Evolutionary conservation across 2,113 vertebrate species (phyloP).

Genomic region (Microcebus tavaratra): DNA sequence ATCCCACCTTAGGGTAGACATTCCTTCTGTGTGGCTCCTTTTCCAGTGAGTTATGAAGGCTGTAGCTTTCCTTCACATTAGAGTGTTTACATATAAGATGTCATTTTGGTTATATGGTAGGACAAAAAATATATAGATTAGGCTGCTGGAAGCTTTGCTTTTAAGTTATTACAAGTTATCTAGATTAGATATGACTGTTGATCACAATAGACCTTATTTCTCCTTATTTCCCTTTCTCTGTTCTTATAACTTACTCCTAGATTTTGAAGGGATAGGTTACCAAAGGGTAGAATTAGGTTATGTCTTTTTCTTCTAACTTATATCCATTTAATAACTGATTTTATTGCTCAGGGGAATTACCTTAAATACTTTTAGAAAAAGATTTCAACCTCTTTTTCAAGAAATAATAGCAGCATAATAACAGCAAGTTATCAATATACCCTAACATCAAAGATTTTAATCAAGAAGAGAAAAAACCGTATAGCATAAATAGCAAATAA

Average conservation of each 20-base stretch:
- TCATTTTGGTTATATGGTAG: not conserved
- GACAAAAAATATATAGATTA: not conserved
- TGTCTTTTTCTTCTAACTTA: not conserved
- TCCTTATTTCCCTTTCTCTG: not conserved
- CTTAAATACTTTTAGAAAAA: not conserved
- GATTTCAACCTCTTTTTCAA: not conserved
- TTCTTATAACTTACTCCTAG: not conserved
- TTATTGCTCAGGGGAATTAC: not conserved
- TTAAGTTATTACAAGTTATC: not conserved
- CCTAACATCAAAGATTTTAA: not conserved
- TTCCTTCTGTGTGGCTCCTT: not conserved
- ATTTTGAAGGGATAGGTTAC: not conserved
- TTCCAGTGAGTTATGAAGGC: not conserved
- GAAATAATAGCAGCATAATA: not conserved
- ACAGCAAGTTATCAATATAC: not conserved
- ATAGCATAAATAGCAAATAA: not conserved
- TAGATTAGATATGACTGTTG: not conserved
- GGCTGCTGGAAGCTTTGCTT: not conserved
- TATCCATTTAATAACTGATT: not conserved
- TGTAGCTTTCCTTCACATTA: not conserved
- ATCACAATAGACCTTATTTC: not conserved
- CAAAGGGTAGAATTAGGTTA: not conserved
- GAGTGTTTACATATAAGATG: not conserved
- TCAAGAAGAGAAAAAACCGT: not conserved
- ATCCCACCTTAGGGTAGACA: not conserved